phyloP scores from a whole-genome alignment of 1,140 invertebrate genomes.

The Phocides pigmalion region DNA sequence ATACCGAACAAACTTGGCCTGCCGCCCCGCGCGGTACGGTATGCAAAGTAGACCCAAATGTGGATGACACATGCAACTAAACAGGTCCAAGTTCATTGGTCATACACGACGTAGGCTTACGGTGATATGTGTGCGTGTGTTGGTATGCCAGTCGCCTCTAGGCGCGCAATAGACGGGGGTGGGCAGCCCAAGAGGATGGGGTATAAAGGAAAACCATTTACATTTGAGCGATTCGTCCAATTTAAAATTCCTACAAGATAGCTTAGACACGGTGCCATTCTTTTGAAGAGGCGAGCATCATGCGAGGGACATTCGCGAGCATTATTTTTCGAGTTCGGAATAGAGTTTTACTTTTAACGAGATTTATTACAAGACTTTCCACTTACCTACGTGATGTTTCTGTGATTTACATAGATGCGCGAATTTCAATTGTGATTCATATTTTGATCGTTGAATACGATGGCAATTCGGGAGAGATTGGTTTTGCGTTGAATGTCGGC shows the following conservation, averaged over 20 bases:
- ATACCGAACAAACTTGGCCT: conserved; percentile 61
- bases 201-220: conserved; percentile 85
- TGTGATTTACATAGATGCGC: conserved; percentile 23
- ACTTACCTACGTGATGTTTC: conserved; percentile 21
- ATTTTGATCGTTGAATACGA: conserved; percentile 25
- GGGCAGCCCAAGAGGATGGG: conserved; percentile 76
- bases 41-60: conserved; percentile 60
- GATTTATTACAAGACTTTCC: conserved; percentile 43
- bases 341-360: conserved; percentile 63
- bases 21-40: conserved; percentile 44
- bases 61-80: conserved; percentile 69
- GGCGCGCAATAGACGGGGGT: conserved; percentile 78
- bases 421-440: conserved; percentile 29
- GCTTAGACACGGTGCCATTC: conserved; percentile 83
- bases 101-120: conserved; percentile 72
- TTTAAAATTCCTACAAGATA: conserved; percentile 85
- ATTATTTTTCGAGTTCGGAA: conserved; percentile 51
- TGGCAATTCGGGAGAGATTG: conserved; percentile 38
- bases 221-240: conserved; percentile 85
- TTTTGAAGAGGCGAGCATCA: conserved; percentile 77
- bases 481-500: conserved; percentile 41
- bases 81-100: conserved; percentile 63
- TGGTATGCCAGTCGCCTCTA: conserved; percentile 81
- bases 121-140: conserved; percentile 68
- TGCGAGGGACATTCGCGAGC: conserved; percentile 60